Conservation (phyloP, 2,797 vertebrate species). For the Neosalanx taihuensis region DNA sequence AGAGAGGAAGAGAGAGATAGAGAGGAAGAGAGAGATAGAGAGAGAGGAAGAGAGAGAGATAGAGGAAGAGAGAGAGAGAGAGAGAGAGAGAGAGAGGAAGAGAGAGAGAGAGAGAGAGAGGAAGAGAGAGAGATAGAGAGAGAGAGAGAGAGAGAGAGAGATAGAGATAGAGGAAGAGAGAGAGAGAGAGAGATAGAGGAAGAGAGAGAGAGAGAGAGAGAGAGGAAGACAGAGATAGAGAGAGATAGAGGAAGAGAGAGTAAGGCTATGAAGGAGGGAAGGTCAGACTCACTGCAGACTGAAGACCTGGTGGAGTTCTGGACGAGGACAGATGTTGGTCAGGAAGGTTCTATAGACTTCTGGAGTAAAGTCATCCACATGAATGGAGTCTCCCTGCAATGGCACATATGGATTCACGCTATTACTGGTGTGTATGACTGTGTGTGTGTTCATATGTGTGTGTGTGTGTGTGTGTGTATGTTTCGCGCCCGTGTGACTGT, state of each 20-base stretch:
- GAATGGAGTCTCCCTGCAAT: slow-evolving; percentile 89
- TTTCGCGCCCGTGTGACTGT: neutral
- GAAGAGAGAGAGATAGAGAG: no score
- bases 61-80: neutral
- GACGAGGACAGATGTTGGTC: slow-evolving; percentile 89
- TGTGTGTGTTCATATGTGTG: neutral
- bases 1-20: neutral
- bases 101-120: no score
- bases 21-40: neutral
- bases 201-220: no score
- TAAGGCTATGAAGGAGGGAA: neutral
- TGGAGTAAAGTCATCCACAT: slow-evolving; percentile 89
- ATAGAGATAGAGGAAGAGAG: no score
- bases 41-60: neutral
- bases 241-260: neutral
- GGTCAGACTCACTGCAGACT: slow-evolving; percentile 83
- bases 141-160: no score
- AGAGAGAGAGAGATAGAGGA: no score
- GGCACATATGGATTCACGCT: neutral
- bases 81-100: no score
- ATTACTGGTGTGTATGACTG: neutral
- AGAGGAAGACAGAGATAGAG: no score
- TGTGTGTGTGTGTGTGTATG: neutral
- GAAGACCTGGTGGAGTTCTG: slow-evolving; percentile 90
- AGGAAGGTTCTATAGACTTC: slow-evolving; percentile 90